A percentile compares a stretch with the other conserved stretches of the same genome.
These are phyloP conservation scores for Perognathus longimembris DNA, from an alignment of 2,113 vertebrate genomes.

Conservation along the genomic window DNA sequence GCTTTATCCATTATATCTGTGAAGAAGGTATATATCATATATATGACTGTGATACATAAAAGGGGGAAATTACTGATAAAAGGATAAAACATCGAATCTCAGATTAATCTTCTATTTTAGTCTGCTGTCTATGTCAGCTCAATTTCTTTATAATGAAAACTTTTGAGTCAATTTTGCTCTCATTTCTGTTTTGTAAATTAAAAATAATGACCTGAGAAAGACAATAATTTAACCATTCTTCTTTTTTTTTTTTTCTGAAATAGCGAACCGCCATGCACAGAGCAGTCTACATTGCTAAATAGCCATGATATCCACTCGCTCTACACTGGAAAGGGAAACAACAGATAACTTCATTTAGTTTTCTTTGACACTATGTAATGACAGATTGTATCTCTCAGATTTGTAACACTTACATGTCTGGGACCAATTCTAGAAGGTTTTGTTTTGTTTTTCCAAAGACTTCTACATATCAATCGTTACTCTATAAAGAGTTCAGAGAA, in stretches of 20 bases:
- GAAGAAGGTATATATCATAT: background rate
- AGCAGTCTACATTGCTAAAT: too few species aligned
- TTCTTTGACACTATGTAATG: too few species aligned
- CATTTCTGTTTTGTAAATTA: background rate
- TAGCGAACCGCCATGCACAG: accelerated
- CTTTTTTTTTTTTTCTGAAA: background rate
- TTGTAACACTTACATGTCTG: background rate
- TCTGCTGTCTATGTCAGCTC: background rate
- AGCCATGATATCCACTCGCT: too few species aligned
- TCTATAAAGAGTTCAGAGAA: accelerated
- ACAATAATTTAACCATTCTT: background rate
- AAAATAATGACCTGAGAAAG: background rate
- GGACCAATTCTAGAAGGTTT: background rate
- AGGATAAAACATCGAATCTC: background rate
- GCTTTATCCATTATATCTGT: background rate
- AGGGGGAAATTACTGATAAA: background rate
- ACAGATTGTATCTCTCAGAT: background rate
- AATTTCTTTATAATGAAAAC: background rate
- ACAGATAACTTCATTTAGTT: background rate
- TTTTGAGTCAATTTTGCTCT: background rate
- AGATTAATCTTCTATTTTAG: background rate
- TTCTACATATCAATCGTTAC: background rate
- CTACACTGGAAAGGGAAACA: background rate
- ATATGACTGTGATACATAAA: background rate
- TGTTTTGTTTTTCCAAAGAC: background rate